Percentiles rank a stretch among this genome's conserved stretches.
These are phyloP conservation scores for Drosophila nigritarsus DNA, from an alignment of 2,888 invertebrate species.

Conservation along the genomic window DNA sequence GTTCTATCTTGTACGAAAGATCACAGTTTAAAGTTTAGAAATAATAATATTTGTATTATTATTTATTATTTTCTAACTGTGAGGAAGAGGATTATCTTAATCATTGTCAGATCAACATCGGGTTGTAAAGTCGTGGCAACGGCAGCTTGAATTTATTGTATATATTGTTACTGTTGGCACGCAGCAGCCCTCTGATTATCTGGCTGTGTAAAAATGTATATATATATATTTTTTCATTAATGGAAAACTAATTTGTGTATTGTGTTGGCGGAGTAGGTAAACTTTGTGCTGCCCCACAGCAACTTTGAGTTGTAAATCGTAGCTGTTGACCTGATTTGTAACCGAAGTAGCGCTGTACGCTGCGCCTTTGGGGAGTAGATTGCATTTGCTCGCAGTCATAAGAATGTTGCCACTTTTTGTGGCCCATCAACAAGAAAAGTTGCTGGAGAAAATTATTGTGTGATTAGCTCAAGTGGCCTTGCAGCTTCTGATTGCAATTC, in stretches of 20 bases:
- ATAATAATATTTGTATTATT: background rate
- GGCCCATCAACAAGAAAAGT: conserved; percentile 31
- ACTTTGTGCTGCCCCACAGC: background rate
- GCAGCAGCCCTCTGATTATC: conserved; percentile 4
- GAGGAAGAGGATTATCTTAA: background rate
- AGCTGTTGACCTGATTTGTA: conserved; percentile 46
- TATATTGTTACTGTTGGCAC: conserved; percentile 10
- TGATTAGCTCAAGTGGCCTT: conserved; percentile 56
- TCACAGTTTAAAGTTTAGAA: background rate
- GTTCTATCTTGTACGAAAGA: background rate
- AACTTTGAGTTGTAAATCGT: conserved; percentile 30
- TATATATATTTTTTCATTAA: conserved; percentile 42
- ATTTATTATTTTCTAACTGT: background rate
- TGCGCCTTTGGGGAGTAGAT: conserved; percentile 2
- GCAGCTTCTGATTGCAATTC: conserved; percentile 26
- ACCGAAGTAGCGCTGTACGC: background rate
- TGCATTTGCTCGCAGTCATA: conserved; percentile 1
- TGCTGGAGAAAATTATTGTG: conserved; percentile 35
- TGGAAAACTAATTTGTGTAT: conserved; percentile 61
- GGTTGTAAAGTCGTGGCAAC: conserved; percentile 6
- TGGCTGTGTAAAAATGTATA: conserved; percentile 13
- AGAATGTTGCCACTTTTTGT: conserved; percentile 38
- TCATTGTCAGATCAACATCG: background rate
- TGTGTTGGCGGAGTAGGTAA: conserved; percentile 39
- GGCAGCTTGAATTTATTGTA: conserved; percentile 2